phyloP scores from a whole-genome alignment of 2,797 vertebrate genomes.

The Mallotus villosus region DNA sequence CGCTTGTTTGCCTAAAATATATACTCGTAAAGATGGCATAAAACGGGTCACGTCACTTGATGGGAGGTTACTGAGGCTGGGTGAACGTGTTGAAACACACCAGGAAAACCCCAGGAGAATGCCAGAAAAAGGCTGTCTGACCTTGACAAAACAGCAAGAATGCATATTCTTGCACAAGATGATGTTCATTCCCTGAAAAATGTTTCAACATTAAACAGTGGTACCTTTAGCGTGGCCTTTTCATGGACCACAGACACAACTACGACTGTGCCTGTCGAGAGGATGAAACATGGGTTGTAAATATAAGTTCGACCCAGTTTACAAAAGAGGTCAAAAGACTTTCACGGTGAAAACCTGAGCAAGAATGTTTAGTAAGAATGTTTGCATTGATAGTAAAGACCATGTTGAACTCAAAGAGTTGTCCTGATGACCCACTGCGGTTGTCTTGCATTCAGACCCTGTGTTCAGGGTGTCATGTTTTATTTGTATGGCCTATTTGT shows the following conservation, averaged over 20 bases:
- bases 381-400: conserved; percentile 15
- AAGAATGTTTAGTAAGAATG: conserved; percentile 12
- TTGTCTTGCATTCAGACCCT: conserved; percentile 34
- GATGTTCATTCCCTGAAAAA: neutral
- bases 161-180: neutral
- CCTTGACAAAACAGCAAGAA: neutral
- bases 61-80: conserved; percentile 37
- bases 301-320: neutral
- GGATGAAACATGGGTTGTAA: neutral
- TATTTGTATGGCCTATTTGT: conserved; percentile 65
- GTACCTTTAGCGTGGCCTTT: neutral
- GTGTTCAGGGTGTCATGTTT: conserved; percentile 53
- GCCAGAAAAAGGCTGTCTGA: neutral
- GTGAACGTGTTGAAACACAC: conserved; percentile 32
- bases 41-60: conserved; percentile 57
- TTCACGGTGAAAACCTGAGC: conserved; percentile 20
- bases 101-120: conserved; percentile 17
- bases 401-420: conserved; percentile 10
- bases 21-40: conserved; percentile 31
- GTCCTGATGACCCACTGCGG: conserved; percentile 22
- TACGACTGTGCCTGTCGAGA: conserved; percentile 13
- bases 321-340: conserved; percentile 21
- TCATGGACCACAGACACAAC: neutral
- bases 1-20: conserved; percentile 43
- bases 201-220: neutral